Evolutionary conservation across 2,888 invertebrate species (phyloP).

Genomic region (Agrochola circellaris): DNA sequence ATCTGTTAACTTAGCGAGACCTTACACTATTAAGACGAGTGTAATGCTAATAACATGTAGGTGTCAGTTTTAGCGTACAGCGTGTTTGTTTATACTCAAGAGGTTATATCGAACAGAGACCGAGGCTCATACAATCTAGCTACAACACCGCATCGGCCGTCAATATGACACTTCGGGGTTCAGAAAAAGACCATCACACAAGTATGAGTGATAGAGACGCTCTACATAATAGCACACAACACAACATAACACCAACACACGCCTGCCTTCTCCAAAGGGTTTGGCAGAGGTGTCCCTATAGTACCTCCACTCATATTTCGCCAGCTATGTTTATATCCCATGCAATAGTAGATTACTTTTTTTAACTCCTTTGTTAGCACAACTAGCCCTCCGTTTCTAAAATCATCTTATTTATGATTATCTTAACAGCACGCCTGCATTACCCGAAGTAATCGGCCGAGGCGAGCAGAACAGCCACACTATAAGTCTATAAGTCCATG

Average conservation of each 20-base stretch:
- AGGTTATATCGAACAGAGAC: background rate
- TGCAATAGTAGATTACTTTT: background rate
- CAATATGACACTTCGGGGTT: background rate
- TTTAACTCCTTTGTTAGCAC: background rate
- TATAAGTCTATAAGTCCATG: no score
- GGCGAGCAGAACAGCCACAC: no score
- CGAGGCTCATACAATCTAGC: background rate
- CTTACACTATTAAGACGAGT: background rate
- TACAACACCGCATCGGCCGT: background rate
- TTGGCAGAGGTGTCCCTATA: no score
- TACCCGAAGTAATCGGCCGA: background rate
- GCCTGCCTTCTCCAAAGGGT: no score
- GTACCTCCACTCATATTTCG: no score
- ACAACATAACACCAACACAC: no score
- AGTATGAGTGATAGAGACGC: background rate
- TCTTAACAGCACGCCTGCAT: no score
- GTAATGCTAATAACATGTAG: slow-evolving; percentile 5
- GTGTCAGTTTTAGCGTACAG: slow-evolving; percentile 11
- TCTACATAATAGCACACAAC: background rate
- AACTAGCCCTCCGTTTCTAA: background rate
- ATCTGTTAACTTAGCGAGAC: background rate
- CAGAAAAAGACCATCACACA: background rate
- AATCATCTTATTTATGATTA: background rate
- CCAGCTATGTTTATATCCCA: no score
- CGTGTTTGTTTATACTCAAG: background rate